Conservation (phyloP, 2,113 vertebrate genomes). For the Seriola dumerili region DNA sequence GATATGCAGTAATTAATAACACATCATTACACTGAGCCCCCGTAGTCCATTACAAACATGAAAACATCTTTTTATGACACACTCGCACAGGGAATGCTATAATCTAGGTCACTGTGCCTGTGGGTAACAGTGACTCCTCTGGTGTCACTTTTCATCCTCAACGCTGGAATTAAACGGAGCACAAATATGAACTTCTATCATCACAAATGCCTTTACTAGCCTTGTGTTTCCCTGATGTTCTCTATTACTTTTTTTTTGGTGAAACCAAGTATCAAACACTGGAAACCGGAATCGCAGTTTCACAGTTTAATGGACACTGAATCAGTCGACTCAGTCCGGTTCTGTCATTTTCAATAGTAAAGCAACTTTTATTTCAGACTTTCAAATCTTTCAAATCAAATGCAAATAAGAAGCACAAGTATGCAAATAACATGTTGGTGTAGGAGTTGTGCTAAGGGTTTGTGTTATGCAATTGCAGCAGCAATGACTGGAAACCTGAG, state of each 20-base stretch:
- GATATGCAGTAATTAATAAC: slow-evolving; percentile 58
- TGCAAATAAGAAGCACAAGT: background rate
- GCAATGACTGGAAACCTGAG: background rate
- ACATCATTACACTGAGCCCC: slow-evolving; percentile 44
- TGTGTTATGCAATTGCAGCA: background rate
- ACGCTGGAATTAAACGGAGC: background rate
- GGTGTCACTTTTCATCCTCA: slow-evolving; percentile 39
- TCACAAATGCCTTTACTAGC: background rate
- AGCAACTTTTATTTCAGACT: background rate
- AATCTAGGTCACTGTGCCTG: slow-evolving; percentile 67
- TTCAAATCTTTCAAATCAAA: background rate
- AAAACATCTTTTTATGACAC: slow-evolving; percentile 50
- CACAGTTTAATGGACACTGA: background rate
- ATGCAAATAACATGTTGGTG: background rate
- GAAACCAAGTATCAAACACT: no score
- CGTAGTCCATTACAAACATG: slow-evolving; percentile 40
- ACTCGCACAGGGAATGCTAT: slow-evolving; percentile 26
- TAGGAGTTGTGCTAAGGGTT: background rate
- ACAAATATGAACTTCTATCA: slow-evolving; percentile 8
- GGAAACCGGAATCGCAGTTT: no score
- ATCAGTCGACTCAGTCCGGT: background rate
- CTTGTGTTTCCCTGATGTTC: no score
- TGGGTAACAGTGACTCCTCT: slow-evolving; percentile 48
- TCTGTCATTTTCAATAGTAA: no score
- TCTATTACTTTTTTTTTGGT: background rate